Base-by-base conservation (phyloP, 1,140 invertebrate species). In the Ephestia elutella region DNA sequence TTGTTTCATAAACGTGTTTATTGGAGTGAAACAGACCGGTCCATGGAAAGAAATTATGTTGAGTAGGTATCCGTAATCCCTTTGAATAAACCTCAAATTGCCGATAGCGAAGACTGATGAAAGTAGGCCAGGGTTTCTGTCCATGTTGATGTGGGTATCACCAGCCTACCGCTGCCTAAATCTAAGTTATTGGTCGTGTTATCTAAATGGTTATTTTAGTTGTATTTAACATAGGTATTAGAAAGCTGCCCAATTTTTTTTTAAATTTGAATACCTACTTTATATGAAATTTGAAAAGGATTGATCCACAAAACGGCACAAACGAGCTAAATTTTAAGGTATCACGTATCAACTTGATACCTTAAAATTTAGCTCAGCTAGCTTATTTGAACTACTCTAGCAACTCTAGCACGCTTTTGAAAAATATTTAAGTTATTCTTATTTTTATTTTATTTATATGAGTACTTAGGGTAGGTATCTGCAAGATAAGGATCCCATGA, bases 111-210 rank as follows among this genome's bases (percentile, higher is more conserved):
- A 20, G n/a, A 25, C 50, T 51, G 50, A 63, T 49, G 65, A 72
- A 72, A 72, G 67, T 72, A 62, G 70, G 66, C 56, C 64, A 70
- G 60, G 61, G 62, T 69, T 64, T 65, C 58, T 57, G 56, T 51
- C 61, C 55, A 58, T 65, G 50, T 59, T 61, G 38, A 44, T 44
- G 38, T 44, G 38, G 38, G 38, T 44, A 44, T 63, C 53, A 56
- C 35, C 25, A 60, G 21, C 49, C 18, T 44, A 50, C 25, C 30
- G 59, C 60, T 60, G 56, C 62, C 56, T 57, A 64, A 59, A 35
- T 20, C 51, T 54, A 81, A 81, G 74, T 77, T 73, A 55, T 72
- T 58, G 54, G 20, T 21, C 53, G 63, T 68, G 70, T 70, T 19
- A 25, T 56, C 17, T 49, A 11, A 54, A 54, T 54, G 44, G 57